A percentile compares a stretch with the other conserved stretches of the same genome.
Conservation (phyloP, 2,797 vertebrate species). For the Peromyscus nudipes region DNA sequence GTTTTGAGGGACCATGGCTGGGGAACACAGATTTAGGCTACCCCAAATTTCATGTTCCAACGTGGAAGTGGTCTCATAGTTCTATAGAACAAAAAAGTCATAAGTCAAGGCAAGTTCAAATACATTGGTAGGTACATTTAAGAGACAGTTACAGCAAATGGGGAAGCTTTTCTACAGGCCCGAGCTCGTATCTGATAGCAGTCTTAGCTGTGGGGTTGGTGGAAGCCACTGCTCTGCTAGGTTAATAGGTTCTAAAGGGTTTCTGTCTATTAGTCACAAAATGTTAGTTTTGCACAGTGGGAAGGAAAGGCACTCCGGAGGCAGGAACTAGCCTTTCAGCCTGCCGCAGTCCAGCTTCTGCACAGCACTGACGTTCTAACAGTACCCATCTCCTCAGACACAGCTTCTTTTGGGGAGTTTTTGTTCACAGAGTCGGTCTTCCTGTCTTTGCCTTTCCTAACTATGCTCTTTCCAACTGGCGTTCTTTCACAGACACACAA, state of each 20-base stretch:
- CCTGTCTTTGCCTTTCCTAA: not conserved
- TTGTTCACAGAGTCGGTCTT: not conserved
- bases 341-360: not conserved
- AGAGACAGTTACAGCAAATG: not conserved
- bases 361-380: too few relatives aligned
- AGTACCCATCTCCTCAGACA: not conserved
- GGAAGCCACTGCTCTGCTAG: not conserved
- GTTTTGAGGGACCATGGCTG: not conserved
- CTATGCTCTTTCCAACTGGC: not conserved
- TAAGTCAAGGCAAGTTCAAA: not conserved
- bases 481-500: conserved; percentile 27
- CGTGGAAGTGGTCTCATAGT: not conserved
- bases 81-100: not conserved
- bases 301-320: not conserved
- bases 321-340: not conserved
- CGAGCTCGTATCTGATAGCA: not conserved
- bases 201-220: not conserved
- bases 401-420: not conserved
- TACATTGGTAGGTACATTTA: not conserved
- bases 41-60: not conserved
- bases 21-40: not conserved
- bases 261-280: not conserved
- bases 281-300: not conserved
- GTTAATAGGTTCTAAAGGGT: not conserved
- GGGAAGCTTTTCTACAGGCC: too few relatives aligned